A percentile compares a stretch with the other conserved stretches of the same genome.
These are phyloP conservation scores for Cuniculus paca DNA, from an alignment of 2,797 vertebrate species.

Conservation along the genomic window DNA sequence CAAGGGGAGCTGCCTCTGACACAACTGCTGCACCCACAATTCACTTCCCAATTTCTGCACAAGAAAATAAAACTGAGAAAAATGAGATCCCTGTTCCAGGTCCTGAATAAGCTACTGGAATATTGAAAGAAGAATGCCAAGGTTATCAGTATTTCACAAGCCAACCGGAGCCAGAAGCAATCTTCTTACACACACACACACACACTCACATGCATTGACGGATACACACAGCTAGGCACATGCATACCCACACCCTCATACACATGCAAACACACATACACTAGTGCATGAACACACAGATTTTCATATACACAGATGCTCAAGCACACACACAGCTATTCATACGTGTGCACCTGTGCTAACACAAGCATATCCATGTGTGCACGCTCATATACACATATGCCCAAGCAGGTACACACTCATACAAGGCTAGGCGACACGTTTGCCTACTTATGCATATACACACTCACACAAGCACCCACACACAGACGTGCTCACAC, in stretches of 20 bases:
- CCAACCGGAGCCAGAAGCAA: background rate
- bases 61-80: background rate
- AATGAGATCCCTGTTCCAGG: background rate
- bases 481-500: background rate
- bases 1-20: background rate
- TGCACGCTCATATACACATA: background rate
- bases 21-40: fast-evolving
- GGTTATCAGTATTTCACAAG: too few species aligned
- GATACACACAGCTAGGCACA: background rate
- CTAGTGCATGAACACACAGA: background rate
- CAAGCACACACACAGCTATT: background rate
- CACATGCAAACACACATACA: background rate
- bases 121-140: background rate
- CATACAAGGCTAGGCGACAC: too few species aligned
- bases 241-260: background rate
- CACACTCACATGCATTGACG: background rate
- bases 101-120: background rate
- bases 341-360: background rate
- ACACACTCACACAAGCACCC: background rate
- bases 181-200: background rate
- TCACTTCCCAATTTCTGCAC: background rate
- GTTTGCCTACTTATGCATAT: background rate
- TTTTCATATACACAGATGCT: too few species aligned
- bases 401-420: background rate
- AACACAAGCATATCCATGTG: background rate